These are phyloP conservation scores for Panulirus ornatus DNA, from an alignment of 1,140 invertebrate species.

Conservation along the genomic window DNA sequence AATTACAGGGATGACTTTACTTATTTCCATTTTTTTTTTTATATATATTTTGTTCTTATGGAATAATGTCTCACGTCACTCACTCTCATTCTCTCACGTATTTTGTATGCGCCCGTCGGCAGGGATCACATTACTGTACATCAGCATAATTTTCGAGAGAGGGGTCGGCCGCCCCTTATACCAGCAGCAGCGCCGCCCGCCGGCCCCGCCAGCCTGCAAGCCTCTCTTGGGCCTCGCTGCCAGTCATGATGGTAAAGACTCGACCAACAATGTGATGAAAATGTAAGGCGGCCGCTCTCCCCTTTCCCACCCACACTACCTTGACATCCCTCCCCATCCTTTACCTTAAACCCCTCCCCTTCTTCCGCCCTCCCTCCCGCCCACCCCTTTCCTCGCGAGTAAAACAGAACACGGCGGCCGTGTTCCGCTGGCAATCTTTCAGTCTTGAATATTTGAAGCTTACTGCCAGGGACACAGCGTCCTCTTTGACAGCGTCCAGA, in stretches of 20 bases:
- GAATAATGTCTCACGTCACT: slow-evolving; percentile 55
- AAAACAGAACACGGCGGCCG: not conserved
- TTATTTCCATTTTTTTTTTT: slow-evolving; percentile 23
- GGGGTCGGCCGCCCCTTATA: slow-evolving; percentile 1
- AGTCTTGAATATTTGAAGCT: not conserved
- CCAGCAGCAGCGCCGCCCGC: not conserved
- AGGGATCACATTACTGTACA: slow-evolving; percentile 56
- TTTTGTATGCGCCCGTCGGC: slow-evolving; percentile 49
- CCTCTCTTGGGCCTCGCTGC: no score
- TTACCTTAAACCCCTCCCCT: no score
- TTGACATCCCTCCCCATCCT: no score
- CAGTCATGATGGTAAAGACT: no score
- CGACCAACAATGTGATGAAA: no score
- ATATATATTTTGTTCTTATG: slow-evolving; percentile 23
- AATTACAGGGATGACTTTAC: not conserved
- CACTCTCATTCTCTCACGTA: slow-evolving; percentile 59
- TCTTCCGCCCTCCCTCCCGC: no score
- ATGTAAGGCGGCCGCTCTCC: no score
- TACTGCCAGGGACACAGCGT: not conserved
- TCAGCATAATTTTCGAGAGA: slow-evolving; percentile 19
- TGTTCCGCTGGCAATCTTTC: not conserved
- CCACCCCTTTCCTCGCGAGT: no score
- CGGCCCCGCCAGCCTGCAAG: not conserved
- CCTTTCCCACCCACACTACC: no score
- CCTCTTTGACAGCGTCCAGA: no score